Percentiles rank a stretch among this genome's conserved stretches.
These are phyloP conservation scores for Orestias chungarensis DNA, from an alignment of 2,797 vertebrate species.

Conservation along the genomic window DNA sequence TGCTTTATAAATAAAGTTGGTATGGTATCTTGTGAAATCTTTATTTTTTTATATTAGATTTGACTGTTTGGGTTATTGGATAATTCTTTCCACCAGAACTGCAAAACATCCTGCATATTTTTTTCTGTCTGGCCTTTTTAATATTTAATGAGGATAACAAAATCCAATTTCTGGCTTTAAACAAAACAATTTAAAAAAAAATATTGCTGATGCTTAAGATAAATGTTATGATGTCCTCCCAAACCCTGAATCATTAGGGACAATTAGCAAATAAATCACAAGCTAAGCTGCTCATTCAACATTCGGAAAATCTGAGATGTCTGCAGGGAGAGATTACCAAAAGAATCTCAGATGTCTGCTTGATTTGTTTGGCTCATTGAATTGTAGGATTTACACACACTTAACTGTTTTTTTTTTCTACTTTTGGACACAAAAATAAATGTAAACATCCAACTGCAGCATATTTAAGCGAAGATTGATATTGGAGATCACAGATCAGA, in stretches of 20 bases:
- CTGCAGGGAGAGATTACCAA: constrained; percentile 66
- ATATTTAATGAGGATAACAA: constrained; percentile 18
- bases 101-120: constrained; percentile 40
- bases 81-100: constrained; percentile 24
- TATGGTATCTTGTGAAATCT: too few species aligned
- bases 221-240: constrained; percentile 25
- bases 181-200: constrained; percentile 37
- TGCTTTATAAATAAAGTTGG: too few species aligned
- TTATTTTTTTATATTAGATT: constrained; percentile 7
- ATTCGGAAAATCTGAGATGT: constrained; percentile 56
- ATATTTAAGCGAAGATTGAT: background rate
- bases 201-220: constrained; percentile 20
- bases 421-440: constrained; percentile 6
- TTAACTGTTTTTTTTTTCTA: constrained; percentile 22
- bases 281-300: constrained; percentile 55
- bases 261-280: constrained; percentile 51
- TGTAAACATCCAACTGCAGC: constrained; percentile 4
- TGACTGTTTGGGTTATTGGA: constrained; percentile 12
- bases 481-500: background rate
- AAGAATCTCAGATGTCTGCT: constrained; percentile 59
- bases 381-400: constrained; percentile 33
- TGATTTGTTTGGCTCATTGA: constrained; percentile 55
- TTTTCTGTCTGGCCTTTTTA: constrained; percentile 40
- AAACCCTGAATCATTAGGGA: constrained; percentile 37
- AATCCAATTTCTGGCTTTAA: constrained; percentile 41